Evolutionary conservation across 2,797 vertebrate species (phyloP), one percentile per base, ranked within the genome.

Genomic region (Chelidonichthys spinosus): DNA sequence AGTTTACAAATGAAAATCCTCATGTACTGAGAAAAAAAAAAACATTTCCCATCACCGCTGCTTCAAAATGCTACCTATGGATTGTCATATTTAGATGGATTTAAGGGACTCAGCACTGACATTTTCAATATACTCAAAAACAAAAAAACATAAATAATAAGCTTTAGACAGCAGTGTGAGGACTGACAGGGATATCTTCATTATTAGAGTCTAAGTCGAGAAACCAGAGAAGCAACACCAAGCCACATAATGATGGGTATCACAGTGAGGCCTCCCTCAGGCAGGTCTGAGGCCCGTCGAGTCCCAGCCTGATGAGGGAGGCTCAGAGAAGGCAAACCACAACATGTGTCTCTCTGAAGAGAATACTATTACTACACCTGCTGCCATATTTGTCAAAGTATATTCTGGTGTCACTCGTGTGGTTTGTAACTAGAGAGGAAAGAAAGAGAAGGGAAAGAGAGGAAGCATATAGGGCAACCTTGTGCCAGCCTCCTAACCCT

Each of bases 221-320:
- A 89, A 91, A 92, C 82, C 25, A 71, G 85, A 90, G 85, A 90
- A 73, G 87, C 69, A 80, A 69, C 72, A 72, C 59, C 63, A 69
- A 85, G 87, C 91, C 86, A 81, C 89, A 90, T 91, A 92, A 92
- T 93, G 88, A 92, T 46, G 74, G 87, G 86, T 89, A 79, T 90
- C 86, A 89, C 18, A 35, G 72, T 7, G 73, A 87, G 77, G 85
- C 79, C 85, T 86, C 85, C 87, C 86, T 81, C 72, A 82, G 87
- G 88, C 87, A 76, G 85, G 74, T 84, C 79, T 90, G 85, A 77
- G 85, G 79, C 74, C 88, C 88, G 87, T 89, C 71, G 84, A 83
- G 78, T 88, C 81, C 62, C 69, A 76, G 79, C 82, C 85, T 49
- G 82, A 79, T 49, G 82, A 78, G 71, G 76, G 72, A 14, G 52